These are phyloP conservation scores for Gambusia affinis DNA, from an alignment of 2,113 vertebrate species.

Conservation along the genomic window DNA sequence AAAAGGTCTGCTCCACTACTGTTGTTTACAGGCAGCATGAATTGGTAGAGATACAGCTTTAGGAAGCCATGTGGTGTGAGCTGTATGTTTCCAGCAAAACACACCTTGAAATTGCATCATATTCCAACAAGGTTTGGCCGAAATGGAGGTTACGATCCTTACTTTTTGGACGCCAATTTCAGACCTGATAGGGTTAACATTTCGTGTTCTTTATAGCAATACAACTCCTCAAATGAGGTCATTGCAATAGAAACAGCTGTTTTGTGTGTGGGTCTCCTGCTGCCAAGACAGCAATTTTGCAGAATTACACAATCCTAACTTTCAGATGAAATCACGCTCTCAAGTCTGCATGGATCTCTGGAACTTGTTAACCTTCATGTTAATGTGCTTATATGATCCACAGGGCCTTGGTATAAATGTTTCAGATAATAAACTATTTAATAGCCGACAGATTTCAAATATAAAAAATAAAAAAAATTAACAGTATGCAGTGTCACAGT, in stretches of 20 bases:
- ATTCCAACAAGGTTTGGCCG: neutral
- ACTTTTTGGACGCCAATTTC: slow-evolving; percentile 10
- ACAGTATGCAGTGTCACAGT: neutral
- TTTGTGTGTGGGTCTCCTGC: slow-evolving; percentile 22
- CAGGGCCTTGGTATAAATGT: neutral
- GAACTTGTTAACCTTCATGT: slow-evolving; percentile 18
- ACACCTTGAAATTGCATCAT: neutral
- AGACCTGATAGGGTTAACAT: slow-evolving; percentile 15
- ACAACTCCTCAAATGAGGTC: slow-evolving; percentile 32
- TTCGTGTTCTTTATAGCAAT: slow-evolving; percentile 23
- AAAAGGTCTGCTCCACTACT: neutral
- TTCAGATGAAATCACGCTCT: slow-evolving; percentile 27
- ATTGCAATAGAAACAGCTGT: slow-evolving; percentile 46
- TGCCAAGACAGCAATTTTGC: slow-evolving; percentile 40
- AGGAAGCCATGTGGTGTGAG: neutral
- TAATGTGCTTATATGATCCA: slow-evolving; percentile 4
- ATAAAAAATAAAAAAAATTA: neutral
- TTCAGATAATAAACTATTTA: slow-evolving; percentile 8
- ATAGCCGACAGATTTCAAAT: slow-evolving; percentile 1
- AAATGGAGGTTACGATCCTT: slow-evolving; percentile 5
- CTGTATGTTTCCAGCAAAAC: slow-evolving; percentile 6
- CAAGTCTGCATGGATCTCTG: slow-evolving; percentile 15
- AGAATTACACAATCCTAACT: slow-evolving; percentile 18
- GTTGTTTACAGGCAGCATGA: neutral
- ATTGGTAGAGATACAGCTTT: slow-evolving; percentile 1